Base-by-base conservation (phyloP, 2,888 invertebrate species). In the Campoletis raptor region DNA sequence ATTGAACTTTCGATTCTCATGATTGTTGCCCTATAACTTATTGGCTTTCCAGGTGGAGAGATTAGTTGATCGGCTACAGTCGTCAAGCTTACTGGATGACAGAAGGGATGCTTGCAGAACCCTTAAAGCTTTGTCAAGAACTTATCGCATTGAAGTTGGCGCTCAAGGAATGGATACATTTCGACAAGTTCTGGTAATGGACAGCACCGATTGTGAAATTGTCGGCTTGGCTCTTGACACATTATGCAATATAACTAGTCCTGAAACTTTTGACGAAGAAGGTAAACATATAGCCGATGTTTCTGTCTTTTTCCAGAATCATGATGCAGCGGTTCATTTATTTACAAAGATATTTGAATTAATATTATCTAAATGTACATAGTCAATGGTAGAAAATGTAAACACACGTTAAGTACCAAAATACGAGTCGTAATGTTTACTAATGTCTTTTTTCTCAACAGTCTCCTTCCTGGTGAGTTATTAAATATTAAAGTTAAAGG, bases 41-140 rank as follows among this genome's bases (percentile, higher is more conserved):
- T 72, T 74, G 36, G 48, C 45, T 69, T 67, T 80, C 74, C 90
- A 97, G 98, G 97, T 99, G 89, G 99, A 99, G 94, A 96, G 98
- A 87, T 95, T 99, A 42, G 98, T 99, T 24, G 99, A 99, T 92
- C 96, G 99, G 88, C 97, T 99, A 1, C 97, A 97, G 92, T 98
- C 98, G 73, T 99, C 99, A 0, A 98, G 98, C 0, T 95, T 99
- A 66, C 95, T 99, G 52, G 99, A 99, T 93, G 99, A 99, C 94
- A 96, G 99, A 61, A 95, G 99, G 90, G 99, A 99, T 96, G 99
- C 99, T 0, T 98, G 99, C 91, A 96, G 99, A 88, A 99, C 99
- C 0, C 96, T 99, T 15, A 98, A 98, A 94, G 98, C 98, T 0
- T 95, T 98, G 89, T 98, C 98, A 0, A 96, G 97, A 93, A 99